phyloP scores from a whole-genome alignment of 2,113 vertebrate species.

The Tyrannus savana region DNA sequence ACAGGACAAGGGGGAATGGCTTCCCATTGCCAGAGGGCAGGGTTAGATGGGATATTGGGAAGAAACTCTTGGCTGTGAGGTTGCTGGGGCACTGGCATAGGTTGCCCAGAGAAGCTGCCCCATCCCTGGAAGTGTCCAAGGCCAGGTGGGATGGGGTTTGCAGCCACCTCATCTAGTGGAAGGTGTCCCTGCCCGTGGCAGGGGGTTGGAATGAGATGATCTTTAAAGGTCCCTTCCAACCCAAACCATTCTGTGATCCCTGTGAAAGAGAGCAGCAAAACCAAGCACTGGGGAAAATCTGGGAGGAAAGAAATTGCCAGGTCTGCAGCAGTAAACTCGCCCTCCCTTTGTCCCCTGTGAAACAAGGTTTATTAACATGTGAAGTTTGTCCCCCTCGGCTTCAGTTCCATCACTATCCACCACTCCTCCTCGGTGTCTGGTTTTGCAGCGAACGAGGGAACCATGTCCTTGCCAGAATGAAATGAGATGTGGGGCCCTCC shows the following conservation, averaged over 20 bases:
- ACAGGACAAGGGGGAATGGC: background rate
- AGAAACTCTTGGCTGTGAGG: fast-evolving
- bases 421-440: fast-evolving
- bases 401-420: background rate
- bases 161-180: background rate
- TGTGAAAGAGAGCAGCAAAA: fast-evolving
- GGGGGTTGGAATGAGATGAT: background rate
- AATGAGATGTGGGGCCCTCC: fast-evolving
- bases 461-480: background rate
- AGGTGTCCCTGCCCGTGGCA: background rate
- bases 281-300: fast-evolving
- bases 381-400: fast-evolving
- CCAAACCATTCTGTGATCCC: background rate
- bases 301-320: background rate
- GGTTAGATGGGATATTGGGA: background rate
- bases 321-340: background rate
- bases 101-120: background rate
- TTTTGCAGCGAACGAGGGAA: background rate
- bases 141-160: background rate
- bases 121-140: background rate
- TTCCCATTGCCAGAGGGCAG: background rate
- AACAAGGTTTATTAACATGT: fast-evolving
- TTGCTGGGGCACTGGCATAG: background rate
- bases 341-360: background rate
- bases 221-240: background rate